These are phyloP conservation scores for Synchiropus splendidus DNA, from an alignment of 2,113 vertebrate species.

Conservation along the genomic window DNA sequence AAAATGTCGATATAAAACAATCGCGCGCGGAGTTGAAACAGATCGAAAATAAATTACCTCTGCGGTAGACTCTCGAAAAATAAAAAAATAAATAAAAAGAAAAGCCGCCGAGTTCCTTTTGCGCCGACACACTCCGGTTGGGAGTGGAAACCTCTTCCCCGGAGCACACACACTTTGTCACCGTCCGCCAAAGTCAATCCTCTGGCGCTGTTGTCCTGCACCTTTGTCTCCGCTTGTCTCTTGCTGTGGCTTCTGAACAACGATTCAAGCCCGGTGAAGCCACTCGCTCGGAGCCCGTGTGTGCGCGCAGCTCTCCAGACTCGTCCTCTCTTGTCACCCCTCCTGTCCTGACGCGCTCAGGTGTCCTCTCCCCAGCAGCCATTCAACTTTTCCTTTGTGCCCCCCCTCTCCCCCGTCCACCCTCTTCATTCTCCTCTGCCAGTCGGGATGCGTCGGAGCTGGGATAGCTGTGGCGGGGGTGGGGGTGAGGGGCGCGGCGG, in stretches of 20 bases:
- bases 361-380: conserved; percentile 46
- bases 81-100: too few relatives aligned
- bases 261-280: too few relatives aligned
- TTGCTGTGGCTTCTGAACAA: too few relatives aligned
- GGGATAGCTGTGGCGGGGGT: conserved; percentile 34
- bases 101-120: too few relatives aligned
- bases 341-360: conserved; percentile 59
- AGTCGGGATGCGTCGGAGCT: conserved; percentile 39
- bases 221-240: too few relatives aligned
- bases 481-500: neutral
- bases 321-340: conserved; percentile 56
- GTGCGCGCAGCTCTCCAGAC: conserved; percentile 39
- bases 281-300: conserved; percentile 54
- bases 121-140: too few relatives aligned
- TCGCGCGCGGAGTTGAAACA: too few relatives aligned
- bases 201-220: too few relatives aligned
- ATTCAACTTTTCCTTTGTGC: conserved; percentile 54
- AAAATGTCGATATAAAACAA: neutral
- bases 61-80: too few relatives aligned
- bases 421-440: conserved; percentile 24
- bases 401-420: neutral
- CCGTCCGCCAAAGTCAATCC: too few relatives aligned
- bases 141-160: too few relatives aligned
- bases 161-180: neutral
- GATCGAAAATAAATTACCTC: too few relatives aligned